phyloP scores from a whole-genome alignment of 2,797 vertebrate species.

The Tinamus major region DNA sequence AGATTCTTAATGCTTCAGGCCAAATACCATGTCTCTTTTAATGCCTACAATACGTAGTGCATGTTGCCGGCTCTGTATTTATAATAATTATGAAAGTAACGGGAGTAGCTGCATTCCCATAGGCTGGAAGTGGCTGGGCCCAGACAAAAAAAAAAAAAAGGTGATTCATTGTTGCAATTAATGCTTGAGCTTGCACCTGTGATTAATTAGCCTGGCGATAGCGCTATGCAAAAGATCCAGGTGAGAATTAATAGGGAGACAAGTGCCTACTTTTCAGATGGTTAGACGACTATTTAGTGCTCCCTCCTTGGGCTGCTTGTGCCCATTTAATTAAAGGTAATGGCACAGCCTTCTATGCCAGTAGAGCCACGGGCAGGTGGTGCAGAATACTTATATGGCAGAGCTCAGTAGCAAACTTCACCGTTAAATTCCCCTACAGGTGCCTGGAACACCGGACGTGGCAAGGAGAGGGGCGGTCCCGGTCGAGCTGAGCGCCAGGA shows the following conservation, averaged over 20 bases:
- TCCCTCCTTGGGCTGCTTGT: conserved; percentile 8
- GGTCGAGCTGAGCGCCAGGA: neutral
- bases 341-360: neutral
- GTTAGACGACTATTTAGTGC: neutral
- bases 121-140: conserved; percentile 15
- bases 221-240: conserved; percentile 30
- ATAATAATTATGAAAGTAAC: conserved; percentile 55
- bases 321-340: conserved; percentile 10
- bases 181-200: conserved; percentile 40
- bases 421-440: conserved; percentile 26
- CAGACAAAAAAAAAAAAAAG: neutral
- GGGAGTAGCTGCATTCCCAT: conserved; percentile 3
- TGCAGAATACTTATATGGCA: conserved; percentile 24
- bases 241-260: conserved; percentile 52
- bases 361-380: neutral
- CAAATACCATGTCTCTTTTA: conserved; percentile 43
- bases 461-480: neutral
- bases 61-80: conserved; percentile 32
- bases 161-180: conserved; percentile 68
- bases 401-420: no score
- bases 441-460: conserved; percentile 46
- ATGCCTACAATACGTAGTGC: conserved; percentile 34
- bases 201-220: conserved; percentile 64
- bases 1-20: conserved; percentile 42
- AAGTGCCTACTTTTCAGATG: conserved; percentile 27